These are phyloP conservation scores for Scyliorhinus canicula DNA, from an alignment of 2,797 vertebrate species.

Conservation along the genomic window DNA sequence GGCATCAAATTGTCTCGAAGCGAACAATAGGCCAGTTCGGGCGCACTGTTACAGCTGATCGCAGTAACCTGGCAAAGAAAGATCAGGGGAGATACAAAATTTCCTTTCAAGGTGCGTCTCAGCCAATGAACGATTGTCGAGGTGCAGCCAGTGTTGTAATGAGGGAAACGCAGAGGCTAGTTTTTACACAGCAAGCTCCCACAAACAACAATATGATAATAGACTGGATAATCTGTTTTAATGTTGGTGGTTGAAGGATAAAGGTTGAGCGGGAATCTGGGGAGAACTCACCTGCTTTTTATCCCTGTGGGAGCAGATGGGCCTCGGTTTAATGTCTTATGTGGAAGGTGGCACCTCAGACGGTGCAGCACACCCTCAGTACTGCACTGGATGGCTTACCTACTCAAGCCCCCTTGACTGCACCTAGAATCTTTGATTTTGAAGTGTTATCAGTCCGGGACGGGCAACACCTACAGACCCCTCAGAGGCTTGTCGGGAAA, in stretches of 20 bases:
- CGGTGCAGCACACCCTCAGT: not conserved
- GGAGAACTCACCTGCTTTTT: not conserved
- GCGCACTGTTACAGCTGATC: not conserved
- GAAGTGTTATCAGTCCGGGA: not conserved
- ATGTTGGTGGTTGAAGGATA: not conserved
- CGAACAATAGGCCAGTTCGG: not conserved
- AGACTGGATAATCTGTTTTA: not conserved
- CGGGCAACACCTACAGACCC: no score
- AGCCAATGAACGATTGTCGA: not conserved
- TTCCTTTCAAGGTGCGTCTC: not conserved
- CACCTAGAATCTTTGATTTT: not conserved
- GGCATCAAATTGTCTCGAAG: not conserved
- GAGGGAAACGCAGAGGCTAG: not conserved
- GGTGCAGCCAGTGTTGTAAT: not conserved
- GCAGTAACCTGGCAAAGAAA: not conserved
- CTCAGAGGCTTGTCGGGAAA: not conserved
- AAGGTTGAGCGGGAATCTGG: not conserved
- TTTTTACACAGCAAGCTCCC: not conserved
- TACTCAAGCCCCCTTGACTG: not conserved
- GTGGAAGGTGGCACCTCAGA: not conserved
- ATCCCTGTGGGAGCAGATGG: not conserved
- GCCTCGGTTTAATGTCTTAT: not conserved
- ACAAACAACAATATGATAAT: not conserved
- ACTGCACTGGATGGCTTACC: not conserved
- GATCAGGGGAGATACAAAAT: no score